Evolutionary conservation across 2,797 vertebrate genomes (phyloP).

Genomic region (Pipistrellus pipistrellus): DNA sequence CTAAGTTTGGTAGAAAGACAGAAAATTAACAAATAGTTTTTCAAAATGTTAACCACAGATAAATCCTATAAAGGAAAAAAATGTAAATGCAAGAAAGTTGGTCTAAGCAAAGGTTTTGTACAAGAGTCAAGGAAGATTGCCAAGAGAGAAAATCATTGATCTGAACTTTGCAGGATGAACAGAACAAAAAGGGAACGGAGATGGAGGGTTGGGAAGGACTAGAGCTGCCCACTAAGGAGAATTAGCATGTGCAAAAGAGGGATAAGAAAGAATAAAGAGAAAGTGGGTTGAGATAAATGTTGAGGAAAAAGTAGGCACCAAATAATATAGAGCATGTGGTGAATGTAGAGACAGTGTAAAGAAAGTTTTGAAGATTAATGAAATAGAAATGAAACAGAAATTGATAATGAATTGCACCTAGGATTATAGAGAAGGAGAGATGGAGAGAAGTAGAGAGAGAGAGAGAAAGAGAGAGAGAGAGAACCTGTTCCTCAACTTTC

Average conservation of each 20-base stretch:
- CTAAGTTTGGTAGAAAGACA: background rate
- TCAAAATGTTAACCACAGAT: background rate
- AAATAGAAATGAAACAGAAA: background rate
- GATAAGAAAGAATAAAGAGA: background rate
- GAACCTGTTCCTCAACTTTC: background rate
- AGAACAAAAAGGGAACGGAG: background rate
- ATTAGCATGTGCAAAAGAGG: background rate
- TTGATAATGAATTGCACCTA: background rate
- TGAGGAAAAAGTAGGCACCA: background rate
- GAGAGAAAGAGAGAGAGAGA: background rate
- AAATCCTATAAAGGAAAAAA: constrained; percentile 29
- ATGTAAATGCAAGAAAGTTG: background rate
- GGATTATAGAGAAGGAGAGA: background rate
- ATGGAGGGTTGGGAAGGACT: background rate
- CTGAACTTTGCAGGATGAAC: background rate
- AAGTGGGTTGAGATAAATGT: background rate
- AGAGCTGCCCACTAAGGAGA: background rate
- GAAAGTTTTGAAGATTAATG: background rate
- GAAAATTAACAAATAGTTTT: background rate
- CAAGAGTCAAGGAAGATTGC: background rate
- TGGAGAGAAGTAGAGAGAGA: background rate
- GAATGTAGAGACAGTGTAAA: background rate
- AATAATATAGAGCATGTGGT: too few species aligned
- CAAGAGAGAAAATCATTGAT: background rate
- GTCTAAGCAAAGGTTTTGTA: constrained; percentile 16